These are phyloP conservation scores for Clinocottus analis DNA, from an alignment of 2,113 vertebrate genomes.

Conservation along the genomic window DNA sequence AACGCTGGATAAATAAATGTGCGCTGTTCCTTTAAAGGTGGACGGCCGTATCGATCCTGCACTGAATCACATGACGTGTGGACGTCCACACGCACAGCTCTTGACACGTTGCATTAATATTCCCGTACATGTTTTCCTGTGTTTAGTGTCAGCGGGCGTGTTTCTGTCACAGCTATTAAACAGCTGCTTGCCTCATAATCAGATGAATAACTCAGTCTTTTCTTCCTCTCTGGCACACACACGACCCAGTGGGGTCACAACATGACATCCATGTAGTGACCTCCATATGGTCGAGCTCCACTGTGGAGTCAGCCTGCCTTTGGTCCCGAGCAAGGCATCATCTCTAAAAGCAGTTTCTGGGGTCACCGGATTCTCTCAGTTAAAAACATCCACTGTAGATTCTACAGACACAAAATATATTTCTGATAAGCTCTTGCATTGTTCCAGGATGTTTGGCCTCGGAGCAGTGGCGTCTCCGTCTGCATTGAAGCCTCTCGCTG, in stretches of 20 bases:
- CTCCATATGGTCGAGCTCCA: too few relatives aligned
- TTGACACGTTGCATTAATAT: neutral
- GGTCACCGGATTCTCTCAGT: neutral
- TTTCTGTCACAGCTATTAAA: neutral
- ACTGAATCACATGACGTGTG: neutral
- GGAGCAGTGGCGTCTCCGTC: neutral
- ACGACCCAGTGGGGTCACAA: too few relatives aligned
- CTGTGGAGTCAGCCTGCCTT: neutral
- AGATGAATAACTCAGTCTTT: too few relatives aligned
- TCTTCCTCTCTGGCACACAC: too few relatives aligned
- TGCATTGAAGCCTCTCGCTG: neutral
- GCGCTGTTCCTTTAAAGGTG: neutral
- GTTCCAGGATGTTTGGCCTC: neutral
- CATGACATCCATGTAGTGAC: neutral
- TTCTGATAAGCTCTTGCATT: too few relatives aligned
- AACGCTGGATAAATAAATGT: neutral
- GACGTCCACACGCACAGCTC: neutral
- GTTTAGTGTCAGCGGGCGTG: neutral
- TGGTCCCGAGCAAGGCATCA: neutral
- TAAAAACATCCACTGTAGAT: neutral
- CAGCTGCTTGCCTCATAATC: neutral
- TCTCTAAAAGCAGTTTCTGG: neutral
- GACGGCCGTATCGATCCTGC: neutral
- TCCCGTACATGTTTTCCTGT: neutral
- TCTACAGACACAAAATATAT: too few relatives aligned